Evolutionary conservation across 2,113 vertebrate genomes (phyloP), one percentile per base, ranked within the genome.

Genomic region (Nanorana parkeri): DNA sequence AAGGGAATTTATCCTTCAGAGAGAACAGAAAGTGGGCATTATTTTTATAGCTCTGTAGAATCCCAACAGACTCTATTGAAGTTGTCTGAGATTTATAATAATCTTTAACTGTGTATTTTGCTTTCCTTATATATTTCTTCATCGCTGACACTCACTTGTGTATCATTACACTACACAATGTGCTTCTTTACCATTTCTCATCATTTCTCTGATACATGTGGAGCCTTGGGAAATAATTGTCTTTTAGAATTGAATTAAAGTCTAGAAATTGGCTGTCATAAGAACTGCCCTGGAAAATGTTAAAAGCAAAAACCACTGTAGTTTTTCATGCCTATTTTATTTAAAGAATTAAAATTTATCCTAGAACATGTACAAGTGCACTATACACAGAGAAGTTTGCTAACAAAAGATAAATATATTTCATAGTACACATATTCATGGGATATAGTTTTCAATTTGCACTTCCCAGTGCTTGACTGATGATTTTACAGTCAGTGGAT

Each of bases 111-210:
- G 61, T 8, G 41, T 86, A 87, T 60, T 41, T 23, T 66, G 64
- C 81, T 87, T 87, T 58, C 17, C 23, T 61, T 36, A 36, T 74
- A 87, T 71, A 73, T 83, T 89, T 85, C 55, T 86, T 20, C 68
- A 79, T 73, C 86, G 87, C 79, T 86, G 73, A 68, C 74, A 83
- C 77, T 60, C 81, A 86, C 21, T 81, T 86, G 83, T 83, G 80
- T 89, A 85, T 86, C 60, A 87, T 85, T 89, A 83, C 84, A 88
- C 86, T 89, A 84, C 85, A 84, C 89, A 86, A 87, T 83, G 81
- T 85, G 26, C 69, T 86, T 84, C 85, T 86, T 85, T 87, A 84
- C 47, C 85, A 88, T 89, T 68, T 87, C 66, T 88, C 89, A 89
- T 89, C 88, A 88, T 86, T 87, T 86, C 83, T 83, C 29, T 89